A percentile compares a stretch with the other conserved stretches of the same genome.
Conservation (phyloP, 2,888 invertebrate species). For the Pelosia muscerda region DNA sequence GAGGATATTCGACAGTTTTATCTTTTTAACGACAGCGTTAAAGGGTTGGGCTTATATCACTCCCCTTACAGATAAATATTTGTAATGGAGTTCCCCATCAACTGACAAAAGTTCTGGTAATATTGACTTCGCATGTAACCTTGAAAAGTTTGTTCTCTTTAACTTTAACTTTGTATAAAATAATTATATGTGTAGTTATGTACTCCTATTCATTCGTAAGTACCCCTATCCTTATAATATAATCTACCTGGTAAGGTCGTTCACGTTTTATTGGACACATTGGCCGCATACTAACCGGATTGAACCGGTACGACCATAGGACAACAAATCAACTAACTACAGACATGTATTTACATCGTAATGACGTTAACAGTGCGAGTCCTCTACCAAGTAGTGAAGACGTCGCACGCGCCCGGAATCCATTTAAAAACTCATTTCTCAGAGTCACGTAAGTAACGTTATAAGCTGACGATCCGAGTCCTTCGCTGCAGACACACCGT, state of each 20-base stretch:
- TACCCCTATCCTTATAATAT: too few relatives aligned
- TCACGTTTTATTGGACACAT: too few relatives aligned
- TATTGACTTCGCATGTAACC: constrained; percentile 2
- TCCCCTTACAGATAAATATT: constrained; percentile 45
- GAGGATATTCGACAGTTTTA: constrained; percentile 61
- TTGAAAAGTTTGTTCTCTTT: too few relatives aligned
- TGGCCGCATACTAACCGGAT: too few relatives aligned
- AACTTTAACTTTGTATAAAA: not conserved
- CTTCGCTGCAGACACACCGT: constrained; percentile 13
- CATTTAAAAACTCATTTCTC: constrained; percentile 79
- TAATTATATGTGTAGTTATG: too few relatives aligned
- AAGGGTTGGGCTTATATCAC: constrained; percentile 47
- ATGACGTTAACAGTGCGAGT: constrained; percentile 23
- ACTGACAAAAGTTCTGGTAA: constrained; percentile 26
- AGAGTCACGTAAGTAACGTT: constrained; percentile 68
- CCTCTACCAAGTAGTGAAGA: constrained; percentile 12
- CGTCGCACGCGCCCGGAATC: constrained; percentile 66
- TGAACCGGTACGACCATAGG: not conserved
- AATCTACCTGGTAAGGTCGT: too few relatives aligned
- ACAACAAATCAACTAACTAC: not conserved
- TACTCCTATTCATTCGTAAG: too few relatives aligned
- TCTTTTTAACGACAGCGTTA: constrained; percentile 51
- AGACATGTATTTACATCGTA: constrained; percentile 15
- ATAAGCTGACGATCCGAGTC: constrained; percentile 69
- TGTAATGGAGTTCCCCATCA: constrained; percentile 30